Conservation (phyloP, 2,113 vertebrate species). For the Chaetodon trifascialis region DNA sequence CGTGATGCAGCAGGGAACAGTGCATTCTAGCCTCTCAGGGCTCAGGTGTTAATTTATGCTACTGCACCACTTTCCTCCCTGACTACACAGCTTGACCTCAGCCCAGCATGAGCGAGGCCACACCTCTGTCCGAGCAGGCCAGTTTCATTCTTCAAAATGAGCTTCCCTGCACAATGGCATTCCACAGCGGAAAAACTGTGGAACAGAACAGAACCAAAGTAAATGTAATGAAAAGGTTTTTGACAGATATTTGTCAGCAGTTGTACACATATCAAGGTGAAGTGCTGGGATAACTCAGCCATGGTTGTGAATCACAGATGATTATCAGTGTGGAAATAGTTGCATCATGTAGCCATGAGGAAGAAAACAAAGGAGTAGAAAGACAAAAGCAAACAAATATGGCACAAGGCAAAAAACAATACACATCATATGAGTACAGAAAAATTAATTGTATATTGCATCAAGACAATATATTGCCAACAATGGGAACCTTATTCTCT, state of each 20-base stretch:
- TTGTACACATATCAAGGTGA: background rate
- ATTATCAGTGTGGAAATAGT: constrained; percentile 52
- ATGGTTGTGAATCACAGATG: constrained; percentile 36
- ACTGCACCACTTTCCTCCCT: constrained; percentile 67
- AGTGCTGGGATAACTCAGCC: constrained; percentile 21
- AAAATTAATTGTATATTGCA: constrained; percentile 35
- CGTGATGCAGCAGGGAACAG: constrained; percentile 48
- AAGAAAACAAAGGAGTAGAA: constrained; percentile 19
- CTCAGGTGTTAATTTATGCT: constrained; percentile 83
- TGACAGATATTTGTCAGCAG: constrained; percentile 41
- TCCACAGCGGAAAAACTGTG: background rate
- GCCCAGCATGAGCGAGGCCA: constrained; percentile 42
- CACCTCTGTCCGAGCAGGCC: constrained; percentile 23
- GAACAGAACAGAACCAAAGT: background rate
- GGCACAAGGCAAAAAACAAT: background rate
- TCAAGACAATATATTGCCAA: constrained; percentile 18
- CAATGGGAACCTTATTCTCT: background rate
- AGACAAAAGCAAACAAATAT: constrained; percentile 33
- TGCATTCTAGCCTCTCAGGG: constrained; percentile 49
- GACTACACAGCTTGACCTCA: constrained; percentile 66
- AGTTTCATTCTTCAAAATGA: constrained; percentile 23
- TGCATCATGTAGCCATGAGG: constrained; percentile 40
- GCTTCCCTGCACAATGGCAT: background rate
- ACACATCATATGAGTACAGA: background rate
- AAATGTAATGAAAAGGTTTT: constrained; percentile 12